Evolutionary conservation across 1,140 invertebrate genomes (phyloP).

Genomic region (Tetranychus cinnabarinus): DNA sequence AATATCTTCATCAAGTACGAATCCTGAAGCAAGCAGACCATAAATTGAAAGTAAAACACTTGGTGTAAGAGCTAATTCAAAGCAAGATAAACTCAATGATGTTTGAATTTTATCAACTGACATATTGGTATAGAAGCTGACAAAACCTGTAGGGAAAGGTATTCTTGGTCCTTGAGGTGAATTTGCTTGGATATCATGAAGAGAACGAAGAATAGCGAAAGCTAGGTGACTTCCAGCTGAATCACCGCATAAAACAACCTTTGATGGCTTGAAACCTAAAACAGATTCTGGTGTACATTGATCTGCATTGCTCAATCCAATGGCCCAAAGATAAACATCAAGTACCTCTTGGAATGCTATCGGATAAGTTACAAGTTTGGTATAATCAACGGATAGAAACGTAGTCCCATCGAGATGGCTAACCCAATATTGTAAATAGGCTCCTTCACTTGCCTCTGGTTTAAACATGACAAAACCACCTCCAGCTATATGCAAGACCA

Average conservation of each 20-base stretch:
- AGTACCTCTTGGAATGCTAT: slow-evolving; percentile 77
- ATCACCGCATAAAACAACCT: slow-evolving; percentile 35
- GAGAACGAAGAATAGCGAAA: neutral
- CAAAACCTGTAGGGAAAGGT: neutral
- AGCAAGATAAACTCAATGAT: neutral
- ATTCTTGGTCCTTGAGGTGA: neutral
- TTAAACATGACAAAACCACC: neutral
- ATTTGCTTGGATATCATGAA: neutral
- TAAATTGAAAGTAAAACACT: neutral
- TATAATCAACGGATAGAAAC: slow-evolving; percentile 87
- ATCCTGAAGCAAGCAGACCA: neutral
- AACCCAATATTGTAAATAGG: slow-evolving; percentile 8
- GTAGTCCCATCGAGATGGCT: slow-evolving; percentile 25
- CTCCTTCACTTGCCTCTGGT: neutral
- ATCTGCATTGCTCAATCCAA: slow-evolving; percentile 17
- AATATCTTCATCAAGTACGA: neutral
- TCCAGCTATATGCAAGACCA: neutral
- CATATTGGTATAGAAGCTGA: neutral
- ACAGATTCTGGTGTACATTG: slow-evolving; percentile 19
- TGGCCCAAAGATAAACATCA: slow-evolving; percentile 74
- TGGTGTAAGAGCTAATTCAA: neutral
- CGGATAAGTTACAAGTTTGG: slow-evolving; percentile 34
- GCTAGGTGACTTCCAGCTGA: slow-evolving; percentile 84
- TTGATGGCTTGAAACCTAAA: slow-evolving; percentile 10
- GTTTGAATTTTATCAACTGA: neutral